These are phyloP conservation scores for Campoletis sonorensis DNA, from an alignment of 1,140 invertebrate genomes.

Conservation along the genomic window DNA sequence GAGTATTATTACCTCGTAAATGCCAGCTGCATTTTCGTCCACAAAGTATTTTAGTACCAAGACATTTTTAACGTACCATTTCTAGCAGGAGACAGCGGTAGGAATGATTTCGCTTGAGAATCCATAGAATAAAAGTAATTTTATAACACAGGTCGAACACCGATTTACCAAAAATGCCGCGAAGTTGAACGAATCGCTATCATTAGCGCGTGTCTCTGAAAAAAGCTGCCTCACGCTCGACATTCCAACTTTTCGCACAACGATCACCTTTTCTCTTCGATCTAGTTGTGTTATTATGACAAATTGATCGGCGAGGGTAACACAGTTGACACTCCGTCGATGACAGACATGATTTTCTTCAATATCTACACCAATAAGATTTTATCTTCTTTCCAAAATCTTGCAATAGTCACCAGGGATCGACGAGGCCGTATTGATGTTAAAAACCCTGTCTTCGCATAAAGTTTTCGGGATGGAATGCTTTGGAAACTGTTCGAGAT, in stretches of 20 bases:
- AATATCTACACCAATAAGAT: background rate
- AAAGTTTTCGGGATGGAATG: no score
- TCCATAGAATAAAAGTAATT: background rate
- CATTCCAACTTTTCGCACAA: background rate
- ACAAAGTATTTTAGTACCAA: slow-evolving; percentile 11
- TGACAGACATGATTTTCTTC: slow-evolving; percentile 1
- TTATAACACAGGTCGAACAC: background rate
- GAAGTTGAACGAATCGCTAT: slow-evolving; percentile 65
- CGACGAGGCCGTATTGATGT: no score
- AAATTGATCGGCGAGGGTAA: slow-evolving; percentile 39
- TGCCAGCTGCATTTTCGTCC: slow-evolving; percentile 33
- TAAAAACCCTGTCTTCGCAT: no score
- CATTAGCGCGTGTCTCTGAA: slow-evolving; percentile 56
- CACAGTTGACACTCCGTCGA: background rate
- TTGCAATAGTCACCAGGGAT: no score
- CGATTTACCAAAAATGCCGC: slow-evolving; percentile 41
- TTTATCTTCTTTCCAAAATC: background rate
- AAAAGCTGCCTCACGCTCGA: slow-evolving; percentile 28
- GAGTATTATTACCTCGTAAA: slow-evolving; percentile 31
- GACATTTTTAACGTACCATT: slow-evolving; percentile 33
- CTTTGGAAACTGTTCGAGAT: no score
- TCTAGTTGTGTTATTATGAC: slow-evolving; percentile 51
- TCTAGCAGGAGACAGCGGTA: background rate
- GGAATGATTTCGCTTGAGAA: background rate
- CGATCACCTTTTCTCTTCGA: slow-evolving; percentile 50